Percentiles rank a stretch among this genome's conserved stretches.
Conservation (phyloP, 2,113 vertebrate genomes). For the Panurus biarmicus region DNA sequence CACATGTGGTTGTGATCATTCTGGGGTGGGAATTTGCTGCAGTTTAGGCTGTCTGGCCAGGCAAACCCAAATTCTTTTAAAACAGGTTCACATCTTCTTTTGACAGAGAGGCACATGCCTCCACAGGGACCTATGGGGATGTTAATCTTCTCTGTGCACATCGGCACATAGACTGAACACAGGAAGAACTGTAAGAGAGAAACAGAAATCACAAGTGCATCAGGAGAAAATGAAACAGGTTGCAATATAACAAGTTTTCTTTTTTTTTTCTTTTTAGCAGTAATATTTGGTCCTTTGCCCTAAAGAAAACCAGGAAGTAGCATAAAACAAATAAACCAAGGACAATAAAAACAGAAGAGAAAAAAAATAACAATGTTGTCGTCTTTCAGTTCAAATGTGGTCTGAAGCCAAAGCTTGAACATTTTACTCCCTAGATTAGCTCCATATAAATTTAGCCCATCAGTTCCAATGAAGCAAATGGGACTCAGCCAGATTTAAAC, state of each 20-base stretch:
- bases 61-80: slow-evolving; percentile 94
- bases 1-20: slow-evolving; percentile 99
- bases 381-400: neutral
- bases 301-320: slow-evolving; percentile 7
- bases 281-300: neutral
- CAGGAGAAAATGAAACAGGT: neutral
- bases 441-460: neutral
- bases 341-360: slow-evolving; percentile 28
- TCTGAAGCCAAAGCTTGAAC: neutral
- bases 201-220: neutral
- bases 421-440: neutral
- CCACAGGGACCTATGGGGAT: slow-evolving; percentile 95
- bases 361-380: neutral
- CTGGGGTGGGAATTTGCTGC: slow-evolving; percentile 95
- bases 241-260: neutral
- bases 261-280: neutral
- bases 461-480: neutral
- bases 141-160: slow-evolving; percentile 99
- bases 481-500: neutral
- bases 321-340: slow-evolving; percentile 15
- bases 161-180: slow-evolving; percentile 95
- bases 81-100: slow-evolving; percentile 91
- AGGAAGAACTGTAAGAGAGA: slow-evolving; percentile 87
- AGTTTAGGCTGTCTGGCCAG: slow-evolving; percentile 94
- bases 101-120: slow-evolving; percentile 96